A percentile compares a stretch with the other conserved stretches of the same genome.
Evolutionary conservation across 2,113 vertebrate species (phyloP).

Genomic region (Oenanthe melanoleuca): DNA sequence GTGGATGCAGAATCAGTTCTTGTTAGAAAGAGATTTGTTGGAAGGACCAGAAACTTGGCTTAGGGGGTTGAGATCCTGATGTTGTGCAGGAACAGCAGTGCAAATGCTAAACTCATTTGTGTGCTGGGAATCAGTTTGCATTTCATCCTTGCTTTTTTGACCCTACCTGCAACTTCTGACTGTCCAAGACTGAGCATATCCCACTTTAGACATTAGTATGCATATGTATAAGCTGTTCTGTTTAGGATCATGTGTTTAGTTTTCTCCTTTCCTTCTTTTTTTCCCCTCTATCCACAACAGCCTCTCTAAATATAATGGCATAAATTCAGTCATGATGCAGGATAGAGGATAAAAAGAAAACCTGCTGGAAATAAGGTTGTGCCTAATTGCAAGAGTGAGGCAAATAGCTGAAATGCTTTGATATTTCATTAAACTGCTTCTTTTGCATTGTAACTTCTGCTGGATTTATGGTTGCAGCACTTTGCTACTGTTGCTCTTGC

Average conservation of each 20-base stretch:
- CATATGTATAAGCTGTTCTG: background rate
- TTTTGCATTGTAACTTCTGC: background rate
- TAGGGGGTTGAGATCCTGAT: background rate
- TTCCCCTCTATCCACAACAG: background rate
- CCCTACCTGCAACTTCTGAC: background rate
- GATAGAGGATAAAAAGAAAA: background rate
- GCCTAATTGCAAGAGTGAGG: background rate
- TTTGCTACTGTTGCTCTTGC: background rate
- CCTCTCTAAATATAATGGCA: background rate
- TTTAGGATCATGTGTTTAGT: background rate
- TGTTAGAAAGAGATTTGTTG: background rate
- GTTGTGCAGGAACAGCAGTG: background rate
- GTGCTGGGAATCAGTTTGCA: background rate
- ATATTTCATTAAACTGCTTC: background rate
- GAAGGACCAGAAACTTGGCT: background rate
- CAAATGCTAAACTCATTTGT: fast-evolving
- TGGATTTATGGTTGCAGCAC: background rate
- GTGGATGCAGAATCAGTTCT: background rate
- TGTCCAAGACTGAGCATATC: background rate
- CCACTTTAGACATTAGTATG: background rate
- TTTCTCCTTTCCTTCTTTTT: background rate
- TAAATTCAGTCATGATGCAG: background rate
- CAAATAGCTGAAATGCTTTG: background rate
- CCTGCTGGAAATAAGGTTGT: background rate
- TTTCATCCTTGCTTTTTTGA: background rate